Base-by-base conservation (phyloP, 2,888 invertebrate species). In the Emmelina monodactyla region DNA sequence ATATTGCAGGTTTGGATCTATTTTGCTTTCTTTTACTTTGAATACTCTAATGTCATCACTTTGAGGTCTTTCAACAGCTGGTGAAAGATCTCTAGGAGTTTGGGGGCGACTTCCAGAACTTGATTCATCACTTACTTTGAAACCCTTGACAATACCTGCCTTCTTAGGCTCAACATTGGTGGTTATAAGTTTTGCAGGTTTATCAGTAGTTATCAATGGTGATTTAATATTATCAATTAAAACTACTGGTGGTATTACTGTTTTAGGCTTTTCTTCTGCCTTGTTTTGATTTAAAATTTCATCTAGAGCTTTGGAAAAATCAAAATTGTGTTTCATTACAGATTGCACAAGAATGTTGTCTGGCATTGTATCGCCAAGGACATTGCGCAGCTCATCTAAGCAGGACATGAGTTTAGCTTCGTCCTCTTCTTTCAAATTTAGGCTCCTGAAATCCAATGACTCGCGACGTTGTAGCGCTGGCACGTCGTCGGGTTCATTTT, bases 321-420 rank as follows among this genome's bases (percentile, higher is more conserved):
- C 85, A 62, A 88, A 95, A 43, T 88, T 84, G 47, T 88, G 79
- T 37, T 83, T 83, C 37, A 94, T 67, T 16, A 92, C 85, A 30
- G 88, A 85, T 46, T 88, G 85, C 13, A 88, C 83, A 34, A 96
- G 81, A 33, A 86, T 81, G 42, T 85, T 83, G 48, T 93, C 91
- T 0, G 92, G 82, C 7, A 89, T 71, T 0, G 87, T 79, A 35
- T 92, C 89, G 3, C 93, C 94, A 33, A 94, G 80, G 5, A 92
- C 85, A 58, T 88, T 87, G 38, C 88, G 85, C 22, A 96, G 83
- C 56, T 89, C 88, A 52, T 94, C 93, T 35, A 94, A 78, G 51
- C 95, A 94, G 0, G 92, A 92, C 58, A 88, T 85, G 1, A 96
- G 75, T 55, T 87, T 87, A 0, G 85, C 88, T 70, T 86, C 85